Percentiles rank a stretch among this genome's conserved stretches.
Evolutionary conservation across 2,797 vertebrate genomes (phyloP).

Genomic region (Prunella strophiata): DNA sequence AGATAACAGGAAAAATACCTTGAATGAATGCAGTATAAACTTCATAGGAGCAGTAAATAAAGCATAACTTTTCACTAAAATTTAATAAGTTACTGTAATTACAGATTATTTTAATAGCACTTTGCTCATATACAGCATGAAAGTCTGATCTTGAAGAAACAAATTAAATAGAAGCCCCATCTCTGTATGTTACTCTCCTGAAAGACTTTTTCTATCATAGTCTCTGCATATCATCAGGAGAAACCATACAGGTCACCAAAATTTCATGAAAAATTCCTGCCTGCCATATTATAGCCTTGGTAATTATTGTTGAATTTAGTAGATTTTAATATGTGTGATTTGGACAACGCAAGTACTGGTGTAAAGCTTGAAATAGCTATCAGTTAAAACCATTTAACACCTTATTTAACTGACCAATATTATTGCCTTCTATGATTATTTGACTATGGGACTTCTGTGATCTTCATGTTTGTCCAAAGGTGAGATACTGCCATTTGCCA

Average conservation of each 20-base stretch:
- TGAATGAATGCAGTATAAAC: neutral
- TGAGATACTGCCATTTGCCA: neutral
- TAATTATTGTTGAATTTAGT: neutral
- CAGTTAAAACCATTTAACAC: neutral
- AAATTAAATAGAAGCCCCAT: neutral
- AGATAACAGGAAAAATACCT: neutral
- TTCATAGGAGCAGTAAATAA: neutral
- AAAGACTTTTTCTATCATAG: neutral
- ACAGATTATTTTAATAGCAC: neutral
- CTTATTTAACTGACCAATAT: neutral
- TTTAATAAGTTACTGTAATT: conserved; percentile 16
- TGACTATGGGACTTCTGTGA: neutral
- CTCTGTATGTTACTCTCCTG: neutral
- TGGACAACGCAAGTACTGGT: neutral
- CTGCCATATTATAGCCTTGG: neutral
- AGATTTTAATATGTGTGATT: neutral
- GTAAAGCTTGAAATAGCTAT: neutral
- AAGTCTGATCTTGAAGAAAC: neutral
- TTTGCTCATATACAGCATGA: neutral
- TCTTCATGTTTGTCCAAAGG: neutral
- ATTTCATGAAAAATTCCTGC: neutral
- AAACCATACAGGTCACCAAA: neutral
- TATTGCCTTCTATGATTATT: neutral
- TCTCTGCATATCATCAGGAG: neutral
- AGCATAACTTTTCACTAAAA: neutral